Evolutionary conservation across 2,113 vertebrate genomes (phyloP).

Genomic region (Mesembrinibis cayennensis): DNA sequence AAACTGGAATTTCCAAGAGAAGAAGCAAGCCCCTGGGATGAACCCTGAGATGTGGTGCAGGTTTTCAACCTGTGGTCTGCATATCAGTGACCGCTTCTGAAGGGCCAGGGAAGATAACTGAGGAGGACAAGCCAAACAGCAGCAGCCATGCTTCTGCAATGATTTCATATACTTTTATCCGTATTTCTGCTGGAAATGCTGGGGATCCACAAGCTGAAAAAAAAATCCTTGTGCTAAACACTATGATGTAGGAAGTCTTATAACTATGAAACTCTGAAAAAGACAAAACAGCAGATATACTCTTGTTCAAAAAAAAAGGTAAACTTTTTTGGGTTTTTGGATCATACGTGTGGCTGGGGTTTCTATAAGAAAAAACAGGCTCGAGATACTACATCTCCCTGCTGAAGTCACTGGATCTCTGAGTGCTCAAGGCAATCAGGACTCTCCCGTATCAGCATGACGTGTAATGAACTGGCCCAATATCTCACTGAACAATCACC

Average conservation of each 20-base stretch:
- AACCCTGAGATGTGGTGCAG: fast-evolving
- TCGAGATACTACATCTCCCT: not conserved
- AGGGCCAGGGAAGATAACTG: not conserved
- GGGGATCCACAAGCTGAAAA: not conserved
- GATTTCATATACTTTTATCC: not conserved
- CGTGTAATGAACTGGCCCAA: fast-evolving
- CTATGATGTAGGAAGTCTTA: not conserved
- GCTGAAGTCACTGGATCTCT: not conserved
- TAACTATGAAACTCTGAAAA: not conserved
- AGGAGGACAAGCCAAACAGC: not conserved
- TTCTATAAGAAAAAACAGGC: not conserved
- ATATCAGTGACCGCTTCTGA: not conserved
- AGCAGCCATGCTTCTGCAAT: not conserved
- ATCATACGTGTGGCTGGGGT: not conserved
- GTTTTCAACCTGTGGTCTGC: not conserved
- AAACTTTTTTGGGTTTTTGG: not conserved
- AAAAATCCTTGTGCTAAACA: not conserved
- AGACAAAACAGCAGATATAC: not conserved
- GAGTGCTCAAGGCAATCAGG: not conserved
- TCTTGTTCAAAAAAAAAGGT: not conserved
- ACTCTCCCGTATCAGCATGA: fast-evolving
- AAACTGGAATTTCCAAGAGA: not conserved
- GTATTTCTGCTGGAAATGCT: not conserved
- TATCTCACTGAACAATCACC: not conserved
- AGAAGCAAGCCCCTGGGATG: not conserved